Conservation (phyloP, 2,113 vertebrate genomes). For the Hipposideros armiger region DNA sequence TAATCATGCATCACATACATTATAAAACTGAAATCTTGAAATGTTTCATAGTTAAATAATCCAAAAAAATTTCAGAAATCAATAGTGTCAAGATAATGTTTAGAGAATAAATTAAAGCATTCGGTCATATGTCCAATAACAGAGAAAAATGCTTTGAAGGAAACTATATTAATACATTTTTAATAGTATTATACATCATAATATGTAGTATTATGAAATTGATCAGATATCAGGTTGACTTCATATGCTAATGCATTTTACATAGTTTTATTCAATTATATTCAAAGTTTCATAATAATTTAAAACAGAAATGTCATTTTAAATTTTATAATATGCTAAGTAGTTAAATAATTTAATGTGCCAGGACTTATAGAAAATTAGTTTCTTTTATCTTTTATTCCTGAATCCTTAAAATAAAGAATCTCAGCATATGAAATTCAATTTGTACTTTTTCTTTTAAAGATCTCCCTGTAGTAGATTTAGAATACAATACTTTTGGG, state of each 20-base stretch:
- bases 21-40: slow-evolving; percentile 51
- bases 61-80: slow-evolving; percentile 53
- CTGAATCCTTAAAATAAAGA: slow-evolving; percentile 51
- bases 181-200: slow-evolving; percentile 65
- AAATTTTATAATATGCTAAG: slow-evolving; percentile 74
- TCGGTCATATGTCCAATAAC: slow-evolving; percentile 19
- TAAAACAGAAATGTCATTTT: slow-evolving; percentile 73
- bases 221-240: slow-evolving; percentile 69
- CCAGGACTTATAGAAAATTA: slow-evolving; percentile 74
- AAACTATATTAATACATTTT: slow-evolving; percentile 49
- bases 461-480: slow-evolving; percentile 12
- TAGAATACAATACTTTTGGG: slow-evolving; percentile 11
- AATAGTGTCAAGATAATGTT: slow-evolving; percentile 68
- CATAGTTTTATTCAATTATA: slow-evolving; percentile 72
- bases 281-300: slow-evolving; percentile 65
- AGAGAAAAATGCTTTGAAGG: slow-evolving; percentile 58
- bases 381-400: slow-evolving; percentile 73
- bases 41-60: slow-evolving; percentile 63
- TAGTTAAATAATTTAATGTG: slow-evolving; percentile 76
- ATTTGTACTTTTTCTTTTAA: slow-evolving; percentile 49
- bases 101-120: slow-evolving; percentile 58
- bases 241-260: slow-evolving; percentile 61
- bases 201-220: slow-evolving; percentile 59
- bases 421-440: slow-evolving; percentile 5
- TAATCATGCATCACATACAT: slow-evolving; percentile 2